Evolutionary conservation across 2,113 vertebrate genomes (phyloP).

Genomic region (Barnardius zonarius): DNA sequence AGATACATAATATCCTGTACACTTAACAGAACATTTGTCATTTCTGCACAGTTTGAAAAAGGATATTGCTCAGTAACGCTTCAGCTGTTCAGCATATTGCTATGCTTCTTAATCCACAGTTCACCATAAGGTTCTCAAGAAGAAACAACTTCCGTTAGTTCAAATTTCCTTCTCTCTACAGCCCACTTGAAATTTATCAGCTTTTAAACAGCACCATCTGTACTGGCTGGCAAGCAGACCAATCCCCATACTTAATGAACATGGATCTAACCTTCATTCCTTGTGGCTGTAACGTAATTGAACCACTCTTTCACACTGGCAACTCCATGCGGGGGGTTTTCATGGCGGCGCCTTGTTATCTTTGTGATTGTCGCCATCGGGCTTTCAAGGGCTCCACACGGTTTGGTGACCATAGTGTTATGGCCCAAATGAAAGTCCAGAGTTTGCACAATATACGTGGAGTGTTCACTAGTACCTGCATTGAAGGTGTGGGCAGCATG

Average conservation of each 20-base stretch:
- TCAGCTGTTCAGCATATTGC: background rate
- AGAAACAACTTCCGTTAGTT: background rate
- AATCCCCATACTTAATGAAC: background rate
- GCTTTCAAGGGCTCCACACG: slow-evolving; percentile 93
- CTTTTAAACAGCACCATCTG: background rate
- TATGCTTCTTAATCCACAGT: background rate
- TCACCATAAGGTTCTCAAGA: background rate
- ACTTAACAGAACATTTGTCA: background rate
- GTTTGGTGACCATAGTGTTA: slow-evolving; percentile 98
- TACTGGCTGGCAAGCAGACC: background rate
- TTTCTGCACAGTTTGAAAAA: background rate
- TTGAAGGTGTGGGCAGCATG: background rate
- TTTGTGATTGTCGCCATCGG: slow-evolving; percentile 99
- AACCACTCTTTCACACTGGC: slow-evolving; percentile 99
- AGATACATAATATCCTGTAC: background rate
- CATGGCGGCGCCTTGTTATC: slow-evolving; percentile 92
- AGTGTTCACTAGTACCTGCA: slow-evolving; percentile 90
- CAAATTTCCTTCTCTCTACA: background rate
- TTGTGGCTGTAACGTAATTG: slow-evolving; percentile 95
- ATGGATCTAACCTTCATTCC: slow-evolving; percentile 86
- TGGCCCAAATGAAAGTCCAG: slow-evolving; percentile 97
- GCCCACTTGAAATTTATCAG: background rate
- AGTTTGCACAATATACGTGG: slow-evolving; percentile 95
- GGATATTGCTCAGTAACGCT: background rate
- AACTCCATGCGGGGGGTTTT: slow-evolving; percentile 96